Evolutionary conservation across 2,797 vertebrate genomes (phyloP), one percentile per base, ranked within the genome.

Genomic region (Enteromius trimaculatus): DNA sequence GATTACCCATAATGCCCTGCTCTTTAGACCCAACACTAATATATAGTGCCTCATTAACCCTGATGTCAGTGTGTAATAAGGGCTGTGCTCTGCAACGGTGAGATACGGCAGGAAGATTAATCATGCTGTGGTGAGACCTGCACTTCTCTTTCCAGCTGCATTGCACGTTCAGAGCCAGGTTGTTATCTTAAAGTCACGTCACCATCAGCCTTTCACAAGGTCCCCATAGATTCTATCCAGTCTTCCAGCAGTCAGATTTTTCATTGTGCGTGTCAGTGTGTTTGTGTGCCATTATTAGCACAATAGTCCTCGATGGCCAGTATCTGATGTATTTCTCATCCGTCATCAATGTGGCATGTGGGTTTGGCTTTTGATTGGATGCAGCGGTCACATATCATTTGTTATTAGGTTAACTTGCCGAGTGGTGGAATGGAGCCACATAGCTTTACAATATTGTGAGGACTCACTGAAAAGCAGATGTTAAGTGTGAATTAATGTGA

Each of bases 331-430:
- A 64, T 69, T 76, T 62, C 42, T 82, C n/a, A 66, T 11, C 26
- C 26, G 19, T 84, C 44, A 74, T 58, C 21, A 5, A 6, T 49
- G 26, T 65, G 81, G 77, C 65, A 62, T 84, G 69, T 80, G 65
- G 65, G 26, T 82, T 71, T 78, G 42, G 37, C 70, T 75, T 83
- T 83, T 80, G 64, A 76, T 76, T 76, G 77, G 85, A 66, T 62
- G 60, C 70, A 70, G 64, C 17, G 14, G 53, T 77, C 70, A 70
- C 64, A 82, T 66, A 72, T 83, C 39, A 62, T 76, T 66, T 83
- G 77, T 80, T 70, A 86, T 76, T 74, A 51, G 49, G 29, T 14
- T 75, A 53, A 80, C 49, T 80, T 80, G 23, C 60, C 13, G 60
- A 84, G 70, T 62, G 26, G 49, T 75, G 84, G 51, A 79, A 74